Conservation (phyloP, 2,888 invertebrate genomes). For the Leptogaster cylindrica region DNA sequence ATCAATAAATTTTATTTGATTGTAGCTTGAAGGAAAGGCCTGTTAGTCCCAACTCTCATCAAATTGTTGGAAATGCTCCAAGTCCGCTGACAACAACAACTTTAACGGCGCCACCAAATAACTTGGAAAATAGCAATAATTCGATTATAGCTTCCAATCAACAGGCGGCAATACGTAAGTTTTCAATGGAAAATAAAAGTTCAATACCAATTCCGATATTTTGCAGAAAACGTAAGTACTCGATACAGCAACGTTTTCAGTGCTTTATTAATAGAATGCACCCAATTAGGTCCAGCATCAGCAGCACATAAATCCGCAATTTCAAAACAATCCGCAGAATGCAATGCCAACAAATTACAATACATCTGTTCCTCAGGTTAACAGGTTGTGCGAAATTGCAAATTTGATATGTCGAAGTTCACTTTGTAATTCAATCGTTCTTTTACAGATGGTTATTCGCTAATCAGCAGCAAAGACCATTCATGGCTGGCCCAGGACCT, state of each 20-base stretch:
- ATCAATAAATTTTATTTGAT: constrained; percentile 14
- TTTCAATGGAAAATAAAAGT: no score
- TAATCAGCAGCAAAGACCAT: constrained; percentile 49
- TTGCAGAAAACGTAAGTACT: constrained; percentile 45
- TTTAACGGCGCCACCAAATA: no score
- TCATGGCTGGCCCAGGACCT: constrained; percentile 33
- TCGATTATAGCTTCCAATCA: constrained; percentile 46
- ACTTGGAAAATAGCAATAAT: constrained; percentile 45
- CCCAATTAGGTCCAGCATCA: constrained; percentile 52
- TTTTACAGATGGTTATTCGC: constrained; percentile 27
- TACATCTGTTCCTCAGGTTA: constrained; percentile 53
- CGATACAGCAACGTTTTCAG: not conserved
- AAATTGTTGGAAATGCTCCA: constrained; percentile 50
- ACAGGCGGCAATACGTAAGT: constrained; percentile 33
- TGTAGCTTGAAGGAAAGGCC: constrained; percentile 71
- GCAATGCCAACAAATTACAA: constrained; percentile 57
- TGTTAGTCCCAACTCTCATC: constrained; percentile 64
- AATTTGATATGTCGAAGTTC: no score
- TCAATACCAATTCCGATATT: no score
- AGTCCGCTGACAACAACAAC: constrained; percentile 49
- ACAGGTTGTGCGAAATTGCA: no score
- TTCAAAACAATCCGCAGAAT: constrained; percentile 58
- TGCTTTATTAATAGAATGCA: not conserved
- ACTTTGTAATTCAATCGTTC: not conserved
- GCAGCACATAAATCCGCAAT: constrained; percentile 55